phyloP scores from a whole-genome alignment of 2,113 vertebrate species.

The Pterocles burchelli region DNA sequence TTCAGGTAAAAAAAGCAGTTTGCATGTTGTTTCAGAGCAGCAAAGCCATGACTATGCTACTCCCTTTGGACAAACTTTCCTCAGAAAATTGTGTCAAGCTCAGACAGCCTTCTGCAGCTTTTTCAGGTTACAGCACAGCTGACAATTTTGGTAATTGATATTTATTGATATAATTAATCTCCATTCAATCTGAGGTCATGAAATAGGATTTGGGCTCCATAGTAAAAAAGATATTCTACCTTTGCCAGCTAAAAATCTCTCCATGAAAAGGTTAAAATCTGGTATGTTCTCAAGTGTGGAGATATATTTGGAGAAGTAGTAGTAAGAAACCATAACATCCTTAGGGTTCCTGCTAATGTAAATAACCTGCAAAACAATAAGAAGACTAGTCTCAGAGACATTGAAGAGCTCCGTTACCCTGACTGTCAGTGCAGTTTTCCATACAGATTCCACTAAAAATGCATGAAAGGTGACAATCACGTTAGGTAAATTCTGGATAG shows the following conservation, averaged over 20 bases:
- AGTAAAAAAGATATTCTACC: not conserved
- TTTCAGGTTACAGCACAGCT: not conserved
- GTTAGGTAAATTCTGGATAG: not conserved
- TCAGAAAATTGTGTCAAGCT: not conserved
- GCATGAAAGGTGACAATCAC: not conserved
- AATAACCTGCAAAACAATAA: conserved; percentile 61
- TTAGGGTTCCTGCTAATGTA: conserved; percentile 81
- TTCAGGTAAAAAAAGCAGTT: not conserved
- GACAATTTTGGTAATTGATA: not conserved
- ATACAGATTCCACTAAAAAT: not conserved
- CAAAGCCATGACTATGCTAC: not conserved
- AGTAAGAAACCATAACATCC: conserved; percentile 75
- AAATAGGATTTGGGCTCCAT: not conserved
- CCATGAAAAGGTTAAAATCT: conserved; percentile 67
- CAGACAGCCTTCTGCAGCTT: not conserved
- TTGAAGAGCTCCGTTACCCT: not conserved
- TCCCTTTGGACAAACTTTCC: not conserved
- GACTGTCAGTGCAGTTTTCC: not conserved
- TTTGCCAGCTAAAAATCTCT: conserved; percentile 70
- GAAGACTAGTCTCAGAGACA: not conserved
- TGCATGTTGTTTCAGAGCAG: not conserved
- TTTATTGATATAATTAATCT: not conserved
- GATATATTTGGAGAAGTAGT: conserved; percentile 60
- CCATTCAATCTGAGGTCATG: not conserved
- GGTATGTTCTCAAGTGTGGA: not conserved